phyloP scores from a whole-genome alignment of 2,888 invertebrate species.

The Eurytoma californica region DNA sequence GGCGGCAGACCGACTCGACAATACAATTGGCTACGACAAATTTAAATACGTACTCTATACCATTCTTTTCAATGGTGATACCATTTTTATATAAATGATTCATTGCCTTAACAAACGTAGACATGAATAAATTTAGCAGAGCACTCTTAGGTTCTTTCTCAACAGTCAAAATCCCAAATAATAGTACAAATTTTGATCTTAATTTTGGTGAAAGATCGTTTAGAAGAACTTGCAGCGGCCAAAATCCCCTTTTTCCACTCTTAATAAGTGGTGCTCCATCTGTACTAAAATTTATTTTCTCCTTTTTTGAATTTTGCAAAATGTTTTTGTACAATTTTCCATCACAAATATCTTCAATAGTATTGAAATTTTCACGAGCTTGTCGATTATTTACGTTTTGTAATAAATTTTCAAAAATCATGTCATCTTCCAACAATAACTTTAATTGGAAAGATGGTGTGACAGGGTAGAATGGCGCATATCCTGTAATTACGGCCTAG shows the following conservation, averaged over 20 bases:
- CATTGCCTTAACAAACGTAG: slow-evolving; percentile 21
- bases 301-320: neutral
- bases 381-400: too few relatives aligned
- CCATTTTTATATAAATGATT: slow-evolving; percentile 5
- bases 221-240: slow-evolving; percentile 11
- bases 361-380: too few relatives aligned
- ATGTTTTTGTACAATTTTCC: too few relatives aligned
- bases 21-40: neutral
- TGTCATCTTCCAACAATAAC: too few relatives aligned
- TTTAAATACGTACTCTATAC: slow-evolving; percentile 12
- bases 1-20: slow-evolving; percentile 38
- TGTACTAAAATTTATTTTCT: neutral
- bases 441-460: too few relatives aligned
- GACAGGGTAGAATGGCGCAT: too few relatives aligned
- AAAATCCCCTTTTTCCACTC: slow-evolving; percentile 23
- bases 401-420: too few relatives aligned
- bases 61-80: neutral
- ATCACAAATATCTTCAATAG: too few relatives aligned
- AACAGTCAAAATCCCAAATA: slow-evolving; percentile 16
- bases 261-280: slow-evolving; percentile 29
- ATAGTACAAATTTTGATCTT: slow-evolving; percentile 21
- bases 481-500: too few relatives aligned
- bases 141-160: slow-evolving; percentile 24
- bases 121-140: slow-evolving; percentile 34
- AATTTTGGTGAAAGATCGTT: slow-evolving; percentile 38